Percentiles rank a stretch among this genome's conserved stretches.
phyloP scores from a whole-genome alignment of 1,140 invertebrate species.

The Drosophila saltans region DNA sequence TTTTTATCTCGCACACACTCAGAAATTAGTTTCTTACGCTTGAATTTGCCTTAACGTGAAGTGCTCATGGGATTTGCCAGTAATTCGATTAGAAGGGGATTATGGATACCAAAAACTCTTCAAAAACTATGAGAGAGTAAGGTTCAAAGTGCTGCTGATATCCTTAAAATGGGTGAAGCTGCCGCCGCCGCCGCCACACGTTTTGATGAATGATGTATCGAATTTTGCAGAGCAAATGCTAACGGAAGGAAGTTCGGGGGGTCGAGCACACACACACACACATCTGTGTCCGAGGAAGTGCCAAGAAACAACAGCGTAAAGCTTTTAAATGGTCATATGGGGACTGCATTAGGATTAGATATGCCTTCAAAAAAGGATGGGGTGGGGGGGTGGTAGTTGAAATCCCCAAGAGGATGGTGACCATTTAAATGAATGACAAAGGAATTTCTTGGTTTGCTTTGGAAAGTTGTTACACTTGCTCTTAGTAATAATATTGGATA shows the following conservation, averaged over 20 bases:
- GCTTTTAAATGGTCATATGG: slow-evolving; percentile 71
- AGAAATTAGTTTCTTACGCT: slow-evolving; percentile 81
- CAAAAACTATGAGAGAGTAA: slow-evolving; percentile 44
- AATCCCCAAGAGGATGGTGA: slow-evolving; percentile 30
- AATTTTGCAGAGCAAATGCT: slow-evolving; percentile 71
- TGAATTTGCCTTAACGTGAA: slow-evolving; percentile 75
- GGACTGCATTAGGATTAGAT: slow-evolving; percentile 49
- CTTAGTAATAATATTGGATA: no score
- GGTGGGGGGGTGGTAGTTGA: slow-evolving; percentile 1
- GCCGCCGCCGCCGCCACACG: slow-evolving; percentile 54
- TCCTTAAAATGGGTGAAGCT: slow-evolving; percentile 40
- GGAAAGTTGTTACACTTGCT: neutral
- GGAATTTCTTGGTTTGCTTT: neutral
- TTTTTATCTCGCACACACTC: slow-evolving; percentile 51
- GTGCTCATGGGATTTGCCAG: slow-evolving; percentile 65
- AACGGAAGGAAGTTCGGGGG: slow-evolving; percentile 44
- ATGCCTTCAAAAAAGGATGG: slow-evolving; percentile 31
- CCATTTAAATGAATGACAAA: slow-evolving; percentile 49
- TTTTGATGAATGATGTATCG: slow-evolving; percentile 78
- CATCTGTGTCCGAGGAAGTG: slow-evolving; percentile 51
- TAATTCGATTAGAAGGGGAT: slow-evolving; percentile 81
- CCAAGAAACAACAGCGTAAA: slow-evolving; percentile 74
- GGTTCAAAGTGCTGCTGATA: slow-evolving; percentile 1
- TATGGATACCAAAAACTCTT: slow-evolving; percentile 49
- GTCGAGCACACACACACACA: neutral